Percentiles rank a stretch among this genome's conserved stretches.
These are phyloP conservation scores for Eurosta solidaginis DNA, from an alignment of 1,140 invertebrate species.

Conservation along the genomic window DNA sequence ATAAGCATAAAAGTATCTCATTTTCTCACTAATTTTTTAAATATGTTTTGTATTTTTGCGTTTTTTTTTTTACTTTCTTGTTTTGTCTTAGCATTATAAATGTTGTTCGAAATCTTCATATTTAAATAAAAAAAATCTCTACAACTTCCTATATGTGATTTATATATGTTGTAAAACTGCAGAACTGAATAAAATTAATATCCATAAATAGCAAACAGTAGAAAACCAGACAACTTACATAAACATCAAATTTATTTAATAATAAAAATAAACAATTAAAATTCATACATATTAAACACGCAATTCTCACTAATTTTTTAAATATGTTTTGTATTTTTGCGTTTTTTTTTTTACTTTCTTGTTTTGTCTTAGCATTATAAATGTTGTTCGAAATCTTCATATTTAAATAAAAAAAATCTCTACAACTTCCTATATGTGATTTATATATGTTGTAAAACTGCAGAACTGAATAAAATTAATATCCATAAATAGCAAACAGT, in stretches of 20 bases:
- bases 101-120: background rate
- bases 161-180: slow-evolving; percentile 3
- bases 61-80: background rate
- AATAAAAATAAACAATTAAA: background rate
- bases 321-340: too few species aligned
- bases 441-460: slow-evolving; percentile 4
- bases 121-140: too few species aligned
- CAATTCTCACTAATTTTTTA: too few species aligned
- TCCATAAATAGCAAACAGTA: background rate
- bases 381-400: background rate
- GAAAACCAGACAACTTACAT: background rate
- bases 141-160: background rate
- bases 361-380: background rate
- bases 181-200: background rate
- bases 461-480: background rate
- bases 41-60: too few species aligned
- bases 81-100: background rate
- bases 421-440: background rate
- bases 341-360: background rate
- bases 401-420: too few species aligned
- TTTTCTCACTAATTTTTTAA: too few species aligned
- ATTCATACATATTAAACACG: background rate
- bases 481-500: background rate
- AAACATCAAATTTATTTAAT: background rate
- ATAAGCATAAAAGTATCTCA: too few species aligned